Evolutionary conservation across 1,140 invertebrate genomes (phyloP).

Genomic region (Lucilia cuprina): DNA sequence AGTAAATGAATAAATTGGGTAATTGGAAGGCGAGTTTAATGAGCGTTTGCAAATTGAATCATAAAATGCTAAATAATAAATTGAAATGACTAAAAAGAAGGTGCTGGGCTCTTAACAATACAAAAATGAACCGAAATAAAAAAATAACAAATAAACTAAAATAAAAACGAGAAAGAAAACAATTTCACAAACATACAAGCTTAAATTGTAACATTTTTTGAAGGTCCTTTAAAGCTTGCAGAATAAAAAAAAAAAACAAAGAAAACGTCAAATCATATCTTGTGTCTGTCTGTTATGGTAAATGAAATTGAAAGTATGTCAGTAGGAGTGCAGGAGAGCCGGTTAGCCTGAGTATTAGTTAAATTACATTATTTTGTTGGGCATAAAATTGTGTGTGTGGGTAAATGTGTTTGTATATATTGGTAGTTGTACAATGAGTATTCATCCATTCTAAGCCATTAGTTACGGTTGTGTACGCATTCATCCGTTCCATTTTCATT

Average conservation of each 20-base stretch:
- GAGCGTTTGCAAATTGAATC: slow-evolving; percentile 56
- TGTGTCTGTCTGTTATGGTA: neutral
- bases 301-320: too few species aligned
- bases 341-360: neutral
- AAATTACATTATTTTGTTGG: neutral
- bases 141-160: neutral
- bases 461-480: slow-evolving; percentile 32
- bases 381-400: neutral
- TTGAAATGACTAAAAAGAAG: slow-evolving; percentile 56
- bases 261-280: neutral
- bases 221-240: neutral
- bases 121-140: neutral
- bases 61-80: slow-evolving; percentile 63
- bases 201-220: too few species aligned
- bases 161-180: neutral
- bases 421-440: neutral
- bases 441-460: slow-evolving; percentile 31
- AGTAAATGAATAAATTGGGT: slow-evolving; percentile 28
- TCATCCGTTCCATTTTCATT: slow-evolving; percentile 20
- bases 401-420: neutral
- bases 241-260: neutral
- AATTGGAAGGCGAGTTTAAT: slow-evolving; percentile 49
- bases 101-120: slow-evolving; percentile 39
- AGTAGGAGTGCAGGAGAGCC: too few species aligned
- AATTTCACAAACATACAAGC: neutral